Conservation (phyloP, 2,797 vertebrate species). For the Decapterus maruadsi region DNA sequence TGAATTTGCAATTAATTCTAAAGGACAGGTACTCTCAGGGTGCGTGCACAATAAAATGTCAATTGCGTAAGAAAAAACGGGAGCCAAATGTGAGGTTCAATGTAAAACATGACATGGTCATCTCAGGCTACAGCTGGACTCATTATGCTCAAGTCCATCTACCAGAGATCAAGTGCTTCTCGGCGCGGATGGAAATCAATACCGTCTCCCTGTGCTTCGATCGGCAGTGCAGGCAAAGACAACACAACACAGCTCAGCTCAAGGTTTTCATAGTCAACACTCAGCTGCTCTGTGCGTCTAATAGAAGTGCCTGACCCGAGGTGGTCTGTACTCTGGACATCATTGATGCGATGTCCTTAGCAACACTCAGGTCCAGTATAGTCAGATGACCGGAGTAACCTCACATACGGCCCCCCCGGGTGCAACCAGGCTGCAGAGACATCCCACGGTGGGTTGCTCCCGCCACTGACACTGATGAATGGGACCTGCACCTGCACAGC, state of each 20-base stretch:
- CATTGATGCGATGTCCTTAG: conserved; percentile 1
- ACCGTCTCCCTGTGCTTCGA: conserved; percentile 59
- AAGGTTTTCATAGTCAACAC: conserved; percentile 43
- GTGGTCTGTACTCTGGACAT: neutral
- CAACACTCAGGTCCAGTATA: conserved; percentile 71
- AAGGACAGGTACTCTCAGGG: neutral
- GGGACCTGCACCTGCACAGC: conserved; percentile 25
- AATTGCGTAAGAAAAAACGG: neutral
- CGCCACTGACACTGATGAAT: conserved; percentile 80
- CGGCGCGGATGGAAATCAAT: conserved; percentile 70
- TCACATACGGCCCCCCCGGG: conserved; percentile 64
- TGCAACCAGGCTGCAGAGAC: conserved; percentile 44
- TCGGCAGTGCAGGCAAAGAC: conserved; percentile 24
- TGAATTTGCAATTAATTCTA: conserved; percentile 2
- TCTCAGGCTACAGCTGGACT: conserved; percentile 42
- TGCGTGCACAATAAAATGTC: neutral
- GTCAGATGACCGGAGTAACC: conserved; percentile 80
- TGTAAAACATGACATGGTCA: conserved; percentile 6
- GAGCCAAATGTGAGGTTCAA: conserved; percentile 3
- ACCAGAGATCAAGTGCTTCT: conserved; percentile 58
- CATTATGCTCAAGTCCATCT: conserved; percentile 60
- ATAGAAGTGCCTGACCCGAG: conserved; percentile 14
- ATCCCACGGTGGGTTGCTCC: neutral
- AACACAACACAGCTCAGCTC: conserved; percentile 1
- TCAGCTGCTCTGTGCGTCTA: conserved; percentile 9